These are phyloP conservation scores for Chionoecetes opilio DNA, from an alignment of 1,140 invertebrate genomes.

Conservation along the genomic window DNA sequence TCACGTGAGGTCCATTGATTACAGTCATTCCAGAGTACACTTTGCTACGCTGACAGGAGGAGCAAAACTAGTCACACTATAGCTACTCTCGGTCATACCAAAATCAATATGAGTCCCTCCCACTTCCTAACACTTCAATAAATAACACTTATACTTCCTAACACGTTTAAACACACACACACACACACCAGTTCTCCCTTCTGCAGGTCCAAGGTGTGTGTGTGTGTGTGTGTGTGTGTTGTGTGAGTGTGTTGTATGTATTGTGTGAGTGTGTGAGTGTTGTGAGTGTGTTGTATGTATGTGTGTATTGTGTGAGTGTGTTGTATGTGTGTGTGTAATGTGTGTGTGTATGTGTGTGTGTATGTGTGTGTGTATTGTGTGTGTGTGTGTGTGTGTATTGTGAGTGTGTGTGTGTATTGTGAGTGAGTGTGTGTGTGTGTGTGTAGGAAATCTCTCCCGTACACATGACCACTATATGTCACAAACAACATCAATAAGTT, in stretches of 20 bases:
- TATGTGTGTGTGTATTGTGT: neutral
- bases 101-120: too few species aligned
- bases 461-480: neutral
- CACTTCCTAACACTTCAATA: neutral
- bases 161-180: neutral
- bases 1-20: too few species aligned
- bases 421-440: neutral
- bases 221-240: neutral
- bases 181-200: neutral
- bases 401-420: too few species aligned
- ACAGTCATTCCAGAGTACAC: too few species aligned
- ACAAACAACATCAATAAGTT: neutral
- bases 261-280: neutral
- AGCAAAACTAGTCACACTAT: too few species aligned
- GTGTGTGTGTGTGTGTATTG: neutral
- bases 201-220: too few species aligned
- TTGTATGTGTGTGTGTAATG: neutral
- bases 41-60: too few species aligned
- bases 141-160: constrained; percentile 13
- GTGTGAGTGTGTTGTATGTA: too few species aligned
- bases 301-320: neutral
- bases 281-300: neutral
- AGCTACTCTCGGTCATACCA: too few species aligned
- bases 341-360: neutral
- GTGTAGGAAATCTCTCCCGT: too few species aligned